A percentile compares a stretch with the other conserved stretches of the same genome.
Evolutionary conservation across 2,113 vertebrate genomes (phyloP).

Genomic region (Myanophis thanlyinensis): DNA sequence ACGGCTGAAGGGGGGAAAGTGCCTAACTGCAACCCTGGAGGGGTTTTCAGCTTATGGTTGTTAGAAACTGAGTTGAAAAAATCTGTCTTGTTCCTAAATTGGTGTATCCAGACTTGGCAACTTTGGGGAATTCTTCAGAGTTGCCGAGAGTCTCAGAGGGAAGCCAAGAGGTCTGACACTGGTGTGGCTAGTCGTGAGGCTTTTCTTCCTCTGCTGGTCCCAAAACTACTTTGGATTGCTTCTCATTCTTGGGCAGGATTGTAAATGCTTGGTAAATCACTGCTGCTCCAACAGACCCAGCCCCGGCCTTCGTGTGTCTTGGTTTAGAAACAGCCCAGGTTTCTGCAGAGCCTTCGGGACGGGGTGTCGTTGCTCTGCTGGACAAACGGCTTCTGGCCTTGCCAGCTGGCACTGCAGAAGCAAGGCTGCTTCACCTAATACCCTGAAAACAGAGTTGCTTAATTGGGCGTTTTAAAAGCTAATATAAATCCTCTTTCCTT

Average conservation of each 20-base stretch:
- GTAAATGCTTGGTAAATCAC: neutral
- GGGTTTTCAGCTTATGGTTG: neutral
- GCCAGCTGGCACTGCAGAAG: slow-evolving; percentile 12
- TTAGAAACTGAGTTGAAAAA: neutral
- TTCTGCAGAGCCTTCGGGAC: neutral
- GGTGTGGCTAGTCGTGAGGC: neutral
- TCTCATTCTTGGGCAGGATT: neutral
- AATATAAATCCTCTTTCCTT: neutral
- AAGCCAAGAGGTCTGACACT: slow-evolving; percentile 27
- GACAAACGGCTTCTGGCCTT: neutral
- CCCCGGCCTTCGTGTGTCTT: neutral
- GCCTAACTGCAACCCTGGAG: slow-evolving; percentile 1
- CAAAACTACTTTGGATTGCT: slow-evolving; percentile 34
- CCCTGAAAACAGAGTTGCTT: neutral
- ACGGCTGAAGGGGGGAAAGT: slow-evolving; percentile 23
- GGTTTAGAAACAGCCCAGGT: neutral
- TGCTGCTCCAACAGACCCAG: neutral
- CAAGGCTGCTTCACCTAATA: neutral
- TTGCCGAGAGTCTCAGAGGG: neutral
- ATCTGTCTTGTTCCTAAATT: neutral
- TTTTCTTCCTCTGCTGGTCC: slow-evolving; percentile 20
- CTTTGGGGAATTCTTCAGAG: neutral
- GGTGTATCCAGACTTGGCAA: neutral
- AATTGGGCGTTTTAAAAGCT: neutral
- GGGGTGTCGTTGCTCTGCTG: neutral